Conservation (phyloP, 2,113 vertebrate genomes). For the Hyperoodon ampullatus region DNA sequence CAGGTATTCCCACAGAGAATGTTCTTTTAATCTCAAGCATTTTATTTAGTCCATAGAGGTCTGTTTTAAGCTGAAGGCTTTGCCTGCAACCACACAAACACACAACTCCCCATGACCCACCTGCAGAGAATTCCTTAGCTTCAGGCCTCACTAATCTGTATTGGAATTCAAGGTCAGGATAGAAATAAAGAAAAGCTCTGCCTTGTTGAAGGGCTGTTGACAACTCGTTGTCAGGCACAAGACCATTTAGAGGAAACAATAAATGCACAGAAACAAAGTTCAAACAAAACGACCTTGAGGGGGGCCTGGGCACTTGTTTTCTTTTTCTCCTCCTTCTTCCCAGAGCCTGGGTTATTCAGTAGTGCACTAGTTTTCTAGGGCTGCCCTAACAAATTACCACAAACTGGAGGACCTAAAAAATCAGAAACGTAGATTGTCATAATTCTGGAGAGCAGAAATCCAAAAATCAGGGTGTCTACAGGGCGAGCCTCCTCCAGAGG, state of each 20-base stretch:
- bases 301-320: neutral
- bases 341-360: neutral
- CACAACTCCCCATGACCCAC: neutral
- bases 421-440: neutral
- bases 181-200: neutral
- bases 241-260: neutral
- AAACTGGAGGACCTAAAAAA: neutral
- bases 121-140: neutral
- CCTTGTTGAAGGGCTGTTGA: neutral
- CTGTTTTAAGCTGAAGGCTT: conserved; percentile 30
- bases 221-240: neutral
- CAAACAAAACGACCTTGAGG: neutral
- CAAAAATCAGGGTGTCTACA: neutral
- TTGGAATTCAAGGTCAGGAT: neutral
- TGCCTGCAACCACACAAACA: neutral
- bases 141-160: neutral
- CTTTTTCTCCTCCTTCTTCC: neutral
- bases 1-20: neutral
- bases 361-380: neutral
- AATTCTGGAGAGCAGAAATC: neutral
- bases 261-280: neutral
- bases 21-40: conserved; percentile 17
- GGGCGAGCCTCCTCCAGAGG: accelerated
- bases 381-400: neutral
- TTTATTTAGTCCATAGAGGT: neutral